Evolutionary conservation across 2,113 vertebrate species (phyloP).

Genomic region (Cichladusa arquata): DNA sequence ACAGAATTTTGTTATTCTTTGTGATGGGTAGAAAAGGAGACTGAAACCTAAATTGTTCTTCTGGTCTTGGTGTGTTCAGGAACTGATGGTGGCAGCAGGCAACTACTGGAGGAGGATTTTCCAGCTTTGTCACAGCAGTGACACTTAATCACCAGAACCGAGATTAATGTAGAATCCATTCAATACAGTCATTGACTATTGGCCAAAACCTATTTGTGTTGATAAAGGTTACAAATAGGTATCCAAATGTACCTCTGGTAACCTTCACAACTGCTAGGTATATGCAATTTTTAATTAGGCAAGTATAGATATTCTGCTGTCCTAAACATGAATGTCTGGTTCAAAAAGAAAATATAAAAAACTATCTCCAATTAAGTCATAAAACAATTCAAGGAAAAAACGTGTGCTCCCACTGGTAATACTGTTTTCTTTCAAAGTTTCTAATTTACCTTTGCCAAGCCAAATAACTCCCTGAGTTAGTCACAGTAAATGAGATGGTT

Average conservation of each 20-base stretch:
- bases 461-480: background rate
- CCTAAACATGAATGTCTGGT: background rate
- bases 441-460: background rate
- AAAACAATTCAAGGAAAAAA: background rate
- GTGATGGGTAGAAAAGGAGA: background rate
- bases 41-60: background rate
- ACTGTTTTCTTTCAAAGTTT: background rate
- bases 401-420: background rate
- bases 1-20: background rate
- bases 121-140: background rate
- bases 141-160: background rate
- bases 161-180: background rate
- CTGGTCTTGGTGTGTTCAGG: background rate
- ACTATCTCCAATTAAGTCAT: background rate
- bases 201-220: background rate
- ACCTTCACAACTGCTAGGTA: background rate
- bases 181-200: background rate
- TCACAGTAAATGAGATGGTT: background rate
- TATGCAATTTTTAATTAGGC: background rate
- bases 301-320: background rate
- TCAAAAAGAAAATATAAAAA: background rate
- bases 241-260: background rate
- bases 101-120: background rate
- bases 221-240: background rate
- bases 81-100: background rate